Evolutionary conservation across 2,113 vertebrate genomes (phyloP).

Genomic region (Rhodinocichla rosea): DNA sequence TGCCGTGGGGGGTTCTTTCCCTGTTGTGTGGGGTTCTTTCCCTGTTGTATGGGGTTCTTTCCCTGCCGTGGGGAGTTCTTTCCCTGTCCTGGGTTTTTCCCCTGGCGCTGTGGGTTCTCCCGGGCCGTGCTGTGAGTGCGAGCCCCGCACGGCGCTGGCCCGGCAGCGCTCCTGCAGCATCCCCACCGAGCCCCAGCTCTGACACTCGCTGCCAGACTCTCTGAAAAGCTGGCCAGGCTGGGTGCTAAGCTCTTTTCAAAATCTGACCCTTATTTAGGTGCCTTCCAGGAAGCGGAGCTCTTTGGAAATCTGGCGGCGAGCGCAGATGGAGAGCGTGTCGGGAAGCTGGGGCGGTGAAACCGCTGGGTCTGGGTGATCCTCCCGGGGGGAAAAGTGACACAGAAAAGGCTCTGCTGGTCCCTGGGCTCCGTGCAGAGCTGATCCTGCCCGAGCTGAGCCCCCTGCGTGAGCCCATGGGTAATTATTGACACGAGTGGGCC

Average conservation of each 20-base stretch:
- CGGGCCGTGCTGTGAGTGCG: neutral
- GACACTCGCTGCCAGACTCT: neutral
- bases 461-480: neutral
- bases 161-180: neutral
- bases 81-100: too few relatives aligned
- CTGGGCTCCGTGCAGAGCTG: neutral
- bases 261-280: conserved; percentile 8
- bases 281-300: conserved; percentile 5
- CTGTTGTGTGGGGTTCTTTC: fast-evolving
- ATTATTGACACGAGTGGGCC: neutral
- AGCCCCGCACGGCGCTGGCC: neutral
- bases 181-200: neutral
- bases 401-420: neutral
- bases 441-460: neutral
- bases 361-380: neutral
- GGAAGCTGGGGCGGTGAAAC: neutral
- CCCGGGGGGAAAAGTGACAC: neutral
- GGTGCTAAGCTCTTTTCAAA: conserved; percentile 39
- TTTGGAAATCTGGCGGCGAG: neutral
- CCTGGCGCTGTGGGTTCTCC: neutral
- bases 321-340: neutral
- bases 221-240: conserved; percentile 16
- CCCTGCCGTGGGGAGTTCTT: too few relatives aligned
- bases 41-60: too few relatives aligned
- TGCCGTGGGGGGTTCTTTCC: too few relatives aligned